Conservation (phyloP, 2,113 vertebrate genomes). For the Stigmatopora argus region DNA sequence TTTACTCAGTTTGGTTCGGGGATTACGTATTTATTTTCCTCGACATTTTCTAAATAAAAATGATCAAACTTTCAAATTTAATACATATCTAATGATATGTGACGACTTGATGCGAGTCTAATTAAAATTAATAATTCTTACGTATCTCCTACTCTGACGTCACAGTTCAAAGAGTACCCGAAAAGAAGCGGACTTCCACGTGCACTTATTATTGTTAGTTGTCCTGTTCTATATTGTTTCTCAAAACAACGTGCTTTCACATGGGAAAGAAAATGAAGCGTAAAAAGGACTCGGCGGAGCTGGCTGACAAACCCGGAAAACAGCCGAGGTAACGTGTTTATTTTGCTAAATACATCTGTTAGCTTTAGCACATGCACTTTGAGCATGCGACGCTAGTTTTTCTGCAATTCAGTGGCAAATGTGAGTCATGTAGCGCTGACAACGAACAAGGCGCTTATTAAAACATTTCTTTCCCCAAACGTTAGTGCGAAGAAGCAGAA, state of each 20-base stretch:
- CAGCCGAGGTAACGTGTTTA: conserved; percentile 45
- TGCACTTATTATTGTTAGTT: conserved; percentile 7
- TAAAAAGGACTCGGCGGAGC: conserved; percentile 21
- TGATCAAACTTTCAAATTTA: neutral
- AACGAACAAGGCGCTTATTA: neutral
- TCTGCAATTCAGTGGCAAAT: no score
- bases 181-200: conserved; percentile 9
- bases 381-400: neutral
- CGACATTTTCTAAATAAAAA: neutral
- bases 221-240: fast-evolving
- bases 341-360: neutral
- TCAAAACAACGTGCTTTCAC: neutral
- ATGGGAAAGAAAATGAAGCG: conserved; percentile 57
- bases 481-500: conserved; percentile 55
- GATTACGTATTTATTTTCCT: neutral
- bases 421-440: neutral
- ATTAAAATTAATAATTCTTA: neutral
- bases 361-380: neutral
- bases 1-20: neutral
- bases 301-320: conserved; percentile 19
- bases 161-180: conserved; percentile 10
- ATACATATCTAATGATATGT: neutral
- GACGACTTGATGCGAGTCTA: neutral
- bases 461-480: neutral
- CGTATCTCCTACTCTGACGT: fast-evolving